Evolutionary conservation across 2,113 vertebrate species (phyloP).

Genomic region (Hystrix brachyura): DNA sequence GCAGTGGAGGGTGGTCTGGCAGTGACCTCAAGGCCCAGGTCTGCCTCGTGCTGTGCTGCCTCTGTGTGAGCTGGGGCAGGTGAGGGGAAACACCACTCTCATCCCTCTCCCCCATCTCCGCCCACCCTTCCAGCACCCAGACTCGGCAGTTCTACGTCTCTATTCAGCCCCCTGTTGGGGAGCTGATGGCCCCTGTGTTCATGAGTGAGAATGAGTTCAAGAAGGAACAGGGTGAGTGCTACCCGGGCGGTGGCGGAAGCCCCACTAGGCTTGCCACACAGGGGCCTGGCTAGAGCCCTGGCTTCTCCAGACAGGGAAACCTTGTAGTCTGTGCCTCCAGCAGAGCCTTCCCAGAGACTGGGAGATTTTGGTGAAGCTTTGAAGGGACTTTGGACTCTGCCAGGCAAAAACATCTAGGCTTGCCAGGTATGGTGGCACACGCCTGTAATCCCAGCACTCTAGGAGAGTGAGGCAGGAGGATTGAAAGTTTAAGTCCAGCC

Average conservation of each 20-base stretch:
- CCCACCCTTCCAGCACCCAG: slow-evolving; percentile 91
- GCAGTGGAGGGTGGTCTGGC: not conserved
- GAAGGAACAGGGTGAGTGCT: slow-evolving; percentile 95
- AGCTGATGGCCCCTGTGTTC: slow-evolving; percentile 96
- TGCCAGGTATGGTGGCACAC: not conserved
- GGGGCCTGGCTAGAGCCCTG: not conserved
- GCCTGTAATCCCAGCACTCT: not conserved
- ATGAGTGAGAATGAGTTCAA: slow-evolving; percentile 99
- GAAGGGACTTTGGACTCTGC: not conserved
- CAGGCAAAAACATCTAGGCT: not conserved
- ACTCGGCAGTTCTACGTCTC: slow-evolving; percentile 96
- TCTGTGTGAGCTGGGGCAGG: not conserved
- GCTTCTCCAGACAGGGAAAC: not conserved
- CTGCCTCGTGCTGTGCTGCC: not conserved
- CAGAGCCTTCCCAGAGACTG: not conserved
- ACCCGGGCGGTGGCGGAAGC: fast-evolving
- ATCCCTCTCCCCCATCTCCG: not conserved
- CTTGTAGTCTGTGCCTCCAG: not conserved
- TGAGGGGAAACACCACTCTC: not conserved
- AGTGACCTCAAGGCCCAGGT: not conserved
- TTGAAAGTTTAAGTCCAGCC: not conserved
- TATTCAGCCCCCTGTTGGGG: slow-evolving; percentile 97
- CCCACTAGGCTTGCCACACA: fast-evolving
- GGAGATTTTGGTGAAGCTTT: not conserved
- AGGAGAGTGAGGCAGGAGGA: not conserved